A percentile compares a stretch with the other conserved stretches of the same genome.
Conservation (phyloP, 2,797 vertebrate species). For the Emydoidea blandingii region DNA sequence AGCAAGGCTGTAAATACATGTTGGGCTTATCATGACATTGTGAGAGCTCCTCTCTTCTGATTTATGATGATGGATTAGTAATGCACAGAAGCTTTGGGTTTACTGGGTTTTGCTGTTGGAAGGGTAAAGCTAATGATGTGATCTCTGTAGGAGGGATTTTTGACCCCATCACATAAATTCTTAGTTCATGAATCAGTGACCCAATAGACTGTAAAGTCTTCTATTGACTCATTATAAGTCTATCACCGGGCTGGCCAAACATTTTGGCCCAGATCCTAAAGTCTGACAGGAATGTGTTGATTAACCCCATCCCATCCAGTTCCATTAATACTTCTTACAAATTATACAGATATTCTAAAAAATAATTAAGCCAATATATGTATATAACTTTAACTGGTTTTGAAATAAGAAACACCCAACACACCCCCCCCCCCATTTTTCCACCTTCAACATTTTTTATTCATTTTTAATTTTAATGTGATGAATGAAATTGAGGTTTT, state of each 20-base stretch:
- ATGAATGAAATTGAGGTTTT: slow-evolving; percentile 73
- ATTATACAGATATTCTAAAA: slow-evolving; percentile 73
- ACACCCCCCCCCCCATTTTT: slow-evolving; percentile 71
- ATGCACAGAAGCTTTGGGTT: slow-evolving; percentile 53
- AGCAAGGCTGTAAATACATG: slow-evolving; percentile 63
- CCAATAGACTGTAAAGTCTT: slow-evolving; percentile 61
- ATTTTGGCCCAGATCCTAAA: slow-evolving; percentile 73
- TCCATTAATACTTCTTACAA: slow-evolving; percentile 71
- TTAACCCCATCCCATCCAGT: slow-evolving; percentile 69
- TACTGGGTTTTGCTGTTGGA: slow-evolving; percentile 36
- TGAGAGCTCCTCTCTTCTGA: slow-evolving; percentile 46
- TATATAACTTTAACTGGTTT: slow-evolving; percentile 67
- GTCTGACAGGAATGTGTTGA: slow-evolving; percentile 73
- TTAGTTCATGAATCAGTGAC: slow-evolving; percentile 66
- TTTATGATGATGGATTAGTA: slow-evolving; percentile 64
- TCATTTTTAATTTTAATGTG: slow-evolving; percentile 74
- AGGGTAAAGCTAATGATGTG: slow-evolving; percentile 49
- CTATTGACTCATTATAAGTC: slow-evolving; percentile 72
- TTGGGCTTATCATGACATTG: slow-evolving; percentile 26
- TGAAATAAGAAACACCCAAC: slow-evolving; percentile 53
- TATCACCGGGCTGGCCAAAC: slow-evolving; percentile 71
- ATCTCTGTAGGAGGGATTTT: slow-evolving; percentile 54
- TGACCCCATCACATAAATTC: slow-evolving; percentile 45
- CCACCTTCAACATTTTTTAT: slow-evolving; percentile 74
- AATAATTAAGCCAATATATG: slow-evolving; percentile 74